Percentiles rank a stretch among this genome's conserved stretches.
phyloP scores from a whole-genome alignment of 2,113 vertebrate species.

The Empidonax traillii region DNA sequence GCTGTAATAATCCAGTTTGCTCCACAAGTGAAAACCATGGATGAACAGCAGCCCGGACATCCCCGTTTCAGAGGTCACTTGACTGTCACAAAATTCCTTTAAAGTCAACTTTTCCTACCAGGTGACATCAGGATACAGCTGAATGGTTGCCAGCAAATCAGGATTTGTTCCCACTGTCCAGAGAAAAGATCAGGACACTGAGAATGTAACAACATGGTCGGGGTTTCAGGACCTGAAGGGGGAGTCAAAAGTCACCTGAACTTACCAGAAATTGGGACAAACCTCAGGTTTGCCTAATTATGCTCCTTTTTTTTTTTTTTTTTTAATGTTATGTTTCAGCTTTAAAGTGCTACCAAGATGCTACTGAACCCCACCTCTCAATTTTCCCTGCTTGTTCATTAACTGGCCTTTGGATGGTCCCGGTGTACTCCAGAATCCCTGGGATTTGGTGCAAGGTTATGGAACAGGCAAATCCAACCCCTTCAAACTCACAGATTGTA shows the following conservation, averaged over 20 bases:
- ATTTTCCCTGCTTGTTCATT: neutral
- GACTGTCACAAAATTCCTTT: neutral
- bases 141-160: neutral
- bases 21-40: neutral
- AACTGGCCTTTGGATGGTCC: neutral
- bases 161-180: neutral
- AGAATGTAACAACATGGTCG: neutral
- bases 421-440: rapidly evolving
- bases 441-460: neutral
- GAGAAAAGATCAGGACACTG: neutral
- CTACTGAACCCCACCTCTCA: neutral
- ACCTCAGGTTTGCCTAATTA: neutral
- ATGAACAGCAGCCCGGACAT: neutral
- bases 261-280: neutral
- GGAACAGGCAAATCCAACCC: neutral
- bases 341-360: neutral
- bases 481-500: neutral
- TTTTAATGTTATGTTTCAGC: neutral
- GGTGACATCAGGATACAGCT: neutral
- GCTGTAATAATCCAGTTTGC: neutral
- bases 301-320: neutral
- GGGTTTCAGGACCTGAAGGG: neutral
- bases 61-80: neutral
- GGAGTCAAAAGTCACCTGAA: neutral
- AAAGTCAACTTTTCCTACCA: neutral